Evolutionary conservation across 2,888 invertebrate genomes (phyloP), one percentile per base, ranked within the genome.

Genomic region (Agrilus cyanescens): DNA sequence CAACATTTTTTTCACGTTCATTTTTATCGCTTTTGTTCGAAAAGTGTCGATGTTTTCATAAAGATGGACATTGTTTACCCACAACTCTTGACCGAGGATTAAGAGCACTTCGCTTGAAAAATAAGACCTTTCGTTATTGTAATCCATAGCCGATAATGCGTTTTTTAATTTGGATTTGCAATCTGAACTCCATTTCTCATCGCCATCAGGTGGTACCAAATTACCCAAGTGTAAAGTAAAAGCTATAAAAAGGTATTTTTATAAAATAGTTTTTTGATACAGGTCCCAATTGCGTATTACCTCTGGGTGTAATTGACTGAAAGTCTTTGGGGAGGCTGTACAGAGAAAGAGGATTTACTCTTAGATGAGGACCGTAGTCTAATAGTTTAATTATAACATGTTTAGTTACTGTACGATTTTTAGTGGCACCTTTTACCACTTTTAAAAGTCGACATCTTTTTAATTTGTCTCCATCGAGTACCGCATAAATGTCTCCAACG

Each of bases 21-120:
- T 63, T 47, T 71, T 71, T 3, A 74, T 70, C 4, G 78, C 70
- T 0, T 65, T 61, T 52, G 72, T 67, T 16, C 73, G 69, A 2
- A 68, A 50, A 4, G 69, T 62, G 1, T 67, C 58, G 15, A 81
- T 60, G 44, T 73, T 68, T 48, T 74, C 71, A 45, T 75, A 71
- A 20, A 73, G 68, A 55, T 76, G 73, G 32, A 84, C 58, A 3
- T 78, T 75, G 40, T 80, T 73, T 2, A 85, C 65, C 71, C 82
- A 81, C 31, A 85, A 57, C 1, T 72, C 73, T 46, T 78, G 71
- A 1, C 75, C 76, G 20, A 83, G 55, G 38, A 77, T 74, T 47
- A 80, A 57, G 6, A 63, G 59, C 31, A 81, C 69, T 57, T 72
- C 61, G 4, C 68, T 73, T 47, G 63, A 65, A 47, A 73, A 56